A percentile compares a stretch with the other conserved stretches of the same genome.
Conservation (phyloP, 2,888 invertebrate species). For the Eilema griseolum region DNA sequence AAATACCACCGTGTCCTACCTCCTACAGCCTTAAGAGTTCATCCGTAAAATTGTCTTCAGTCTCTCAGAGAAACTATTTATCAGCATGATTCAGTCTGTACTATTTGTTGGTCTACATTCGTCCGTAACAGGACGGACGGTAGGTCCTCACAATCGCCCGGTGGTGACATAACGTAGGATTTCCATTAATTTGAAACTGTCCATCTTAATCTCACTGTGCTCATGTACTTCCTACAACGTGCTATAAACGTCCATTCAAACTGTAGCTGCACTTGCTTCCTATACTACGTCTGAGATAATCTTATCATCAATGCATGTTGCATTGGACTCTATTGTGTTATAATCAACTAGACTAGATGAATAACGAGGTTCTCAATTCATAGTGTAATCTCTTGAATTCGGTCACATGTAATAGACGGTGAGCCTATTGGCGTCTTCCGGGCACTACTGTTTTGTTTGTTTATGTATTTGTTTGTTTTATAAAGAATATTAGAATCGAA, state of each 20-base stretch:
- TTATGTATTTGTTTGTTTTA: too few relatives aligned
- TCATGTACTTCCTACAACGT: constrained; percentile 30
- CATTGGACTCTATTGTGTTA: background rate
- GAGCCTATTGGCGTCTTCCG: too few relatives aligned
- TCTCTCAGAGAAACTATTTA: constrained; percentile 6
- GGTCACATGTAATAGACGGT: too few relatives aligned
- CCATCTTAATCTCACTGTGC: constrained; percentile 44
- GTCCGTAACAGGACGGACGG: constrained; percentile 25
- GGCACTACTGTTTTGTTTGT: too few relatives aligned
- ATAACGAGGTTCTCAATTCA: background rate
- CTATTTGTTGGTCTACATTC: constrained; percentile 22
- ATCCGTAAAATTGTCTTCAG: background rate
- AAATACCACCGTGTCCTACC: too few relatives aligned
- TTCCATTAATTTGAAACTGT: constrained; percentile 46
- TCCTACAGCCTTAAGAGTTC: background rate
- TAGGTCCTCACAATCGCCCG: constrained; percentile 23
- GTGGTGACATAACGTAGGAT: constrained; percentile 42
- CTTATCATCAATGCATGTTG: background rate
- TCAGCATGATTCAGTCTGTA: constrained; percentile 22
- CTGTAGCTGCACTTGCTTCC: constrained; percentile 3
- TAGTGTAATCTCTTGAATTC: background rate
- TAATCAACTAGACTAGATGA: background rate
- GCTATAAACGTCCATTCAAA: background rate
- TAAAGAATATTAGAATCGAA: too few relatives aligned
- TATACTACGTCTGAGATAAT: background rate